These are phyloP conservation scores for Drosophila tani DNA, from an alignment of 1,140 invertebrate species.

Conservation along the genomic window DNA sequence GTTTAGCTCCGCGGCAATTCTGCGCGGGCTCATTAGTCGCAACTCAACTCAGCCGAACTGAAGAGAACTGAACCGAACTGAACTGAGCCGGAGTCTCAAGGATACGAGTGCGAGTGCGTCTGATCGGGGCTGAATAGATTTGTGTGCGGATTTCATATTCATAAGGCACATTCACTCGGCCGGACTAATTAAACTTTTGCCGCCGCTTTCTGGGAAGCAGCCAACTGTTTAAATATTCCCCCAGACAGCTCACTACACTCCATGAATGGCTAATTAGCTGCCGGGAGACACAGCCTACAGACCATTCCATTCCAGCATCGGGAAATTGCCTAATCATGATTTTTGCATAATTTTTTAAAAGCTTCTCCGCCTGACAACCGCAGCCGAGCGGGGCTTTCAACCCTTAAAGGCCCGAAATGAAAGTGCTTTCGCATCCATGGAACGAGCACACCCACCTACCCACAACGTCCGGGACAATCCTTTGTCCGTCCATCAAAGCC, in stretches of 20 bases:
- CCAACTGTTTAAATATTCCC: conserved; percentile 53
- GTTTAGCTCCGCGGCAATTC: conserved; percentile 22
- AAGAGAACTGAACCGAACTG: conserved; percentile 12
- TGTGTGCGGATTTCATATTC: conserved; percentile 52
- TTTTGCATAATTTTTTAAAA: conserved; percentile 79
- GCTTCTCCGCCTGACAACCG: conserved; percentile 49
- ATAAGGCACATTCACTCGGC: conserved; percentile 42
- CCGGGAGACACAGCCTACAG: conserved; percentile 30
- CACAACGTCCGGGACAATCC: conserved; percentile 26
- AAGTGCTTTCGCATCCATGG: conserved; percentile 35
- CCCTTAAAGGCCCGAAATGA: conserved; percentile 53
- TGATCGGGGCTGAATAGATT: conserved; percentile 49
- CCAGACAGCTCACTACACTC: conserved; percentile 32
- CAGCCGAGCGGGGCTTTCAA: conserved; percentile 53
- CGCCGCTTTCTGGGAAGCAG: conserved; percentile 36
- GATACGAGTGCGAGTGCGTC: conserved; percentile 22
- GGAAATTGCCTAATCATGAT: conserved; percentile 76
- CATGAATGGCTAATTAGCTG: conserved; percentile 73
- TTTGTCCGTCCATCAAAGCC: conserved; percentile 59
- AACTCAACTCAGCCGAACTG: conserved; percentile 18
- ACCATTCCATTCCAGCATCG: conserved; percentile 34
- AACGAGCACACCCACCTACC: conserved; percentile 12
- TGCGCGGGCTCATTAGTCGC: conserved; percentile 47
- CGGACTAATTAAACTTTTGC: conserved; percentile 54
- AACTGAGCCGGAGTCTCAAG: conserved; percentile 24